Percentiles rank a stretch among this genome's conserved stretches.
phyloP scores from a whole-genome alignment of 2,888 invertebrate species.

The Drosophila mimica region DNA sequence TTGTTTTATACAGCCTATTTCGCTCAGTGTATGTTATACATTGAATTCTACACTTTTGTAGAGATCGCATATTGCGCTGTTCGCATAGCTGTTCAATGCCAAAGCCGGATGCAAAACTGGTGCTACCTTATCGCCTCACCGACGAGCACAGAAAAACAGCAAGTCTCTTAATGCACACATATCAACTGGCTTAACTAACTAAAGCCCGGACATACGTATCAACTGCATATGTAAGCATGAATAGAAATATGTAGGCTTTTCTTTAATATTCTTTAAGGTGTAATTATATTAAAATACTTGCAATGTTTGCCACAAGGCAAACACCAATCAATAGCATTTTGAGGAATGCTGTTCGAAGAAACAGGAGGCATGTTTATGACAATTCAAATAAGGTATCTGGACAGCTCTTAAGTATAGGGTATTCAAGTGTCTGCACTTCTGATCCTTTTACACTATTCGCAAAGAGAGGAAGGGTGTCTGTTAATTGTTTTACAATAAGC shows the following conservation, averaged over 20 bases:
- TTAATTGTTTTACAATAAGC: neutral
- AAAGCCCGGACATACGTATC: too few species aligned
- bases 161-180: neutral
- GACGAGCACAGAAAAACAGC: conserved; percentile 23
- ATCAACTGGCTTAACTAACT: neutral
- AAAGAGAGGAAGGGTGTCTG: neutral
- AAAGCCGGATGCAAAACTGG: conserved; percentile 56
- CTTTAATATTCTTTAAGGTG: neutral
- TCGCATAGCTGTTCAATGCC: conserved; percentile 30
- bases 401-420: neutral
- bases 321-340: neutral
- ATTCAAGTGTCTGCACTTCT: neutral
- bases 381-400: neutral
- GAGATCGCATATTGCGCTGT: neutral
- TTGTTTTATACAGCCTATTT: neutral
- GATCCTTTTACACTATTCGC: neutral
- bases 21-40: neutral
- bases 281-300: neutral
- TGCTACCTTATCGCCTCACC: conserved; percentile 59
- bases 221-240: neutral
- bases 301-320: neutral
- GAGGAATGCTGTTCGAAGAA: neutral
- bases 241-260: neutral
- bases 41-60: neutral
- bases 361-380: neutral